Percentiles rank a stretch among this genome's conserved stretches.
Conservation (phyloP, 2,888 invertebrate species). For the Mythimna lalbum region DNA sequence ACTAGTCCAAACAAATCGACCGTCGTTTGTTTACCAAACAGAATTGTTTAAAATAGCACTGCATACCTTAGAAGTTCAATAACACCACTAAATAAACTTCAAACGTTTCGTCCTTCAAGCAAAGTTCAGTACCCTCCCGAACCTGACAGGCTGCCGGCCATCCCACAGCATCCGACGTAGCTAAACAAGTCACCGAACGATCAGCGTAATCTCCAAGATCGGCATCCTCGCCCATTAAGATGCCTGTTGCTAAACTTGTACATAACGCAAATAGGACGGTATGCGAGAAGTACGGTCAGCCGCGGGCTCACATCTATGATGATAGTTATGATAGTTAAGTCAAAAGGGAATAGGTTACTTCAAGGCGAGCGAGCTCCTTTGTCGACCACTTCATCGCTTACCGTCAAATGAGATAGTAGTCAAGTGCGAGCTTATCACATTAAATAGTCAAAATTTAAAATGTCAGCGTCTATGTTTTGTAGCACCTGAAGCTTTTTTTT, state of each 20-base stretch:
- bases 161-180: slow-evolving; percentile 18
- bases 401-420: too few relatives aligned
- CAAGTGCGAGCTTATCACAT: too few relatives aligned
- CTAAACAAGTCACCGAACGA: slow-evolving; percentile 46
- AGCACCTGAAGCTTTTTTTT: too few relatives aligned
- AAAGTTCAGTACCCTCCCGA: slow-evolving; percentile 43
- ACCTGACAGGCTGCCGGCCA: slow-evolving; percentile 5
- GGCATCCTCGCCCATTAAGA: slow-evolving; percentile 78
- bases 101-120: slow-evolving; percentile 22
- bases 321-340: background rate
- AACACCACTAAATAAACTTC: background rate
- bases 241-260: slow-evolving; percentile 60
- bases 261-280: slow-evolving; percentile 80
- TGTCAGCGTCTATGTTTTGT: too few relatives aligned
- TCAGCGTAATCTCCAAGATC: slow-evolving; percentile 54
- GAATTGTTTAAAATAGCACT: background rate
- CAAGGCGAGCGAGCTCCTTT: too few relatives aligned
- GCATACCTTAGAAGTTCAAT: slow-evolving; percentile 14
- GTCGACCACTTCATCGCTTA: too few relatives aligned
- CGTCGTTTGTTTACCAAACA: background rate
- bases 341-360: too few relatives aligned
- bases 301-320: background rate
- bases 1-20: background rate
- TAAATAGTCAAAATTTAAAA: too few relatives aligned
- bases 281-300: slow-evolving; percentile 64